Evolutionary conservation across 2,888 invertebrate genomes (phyloP), one percentile per base, ranked within the genome.

Genomic region (Erebia aethiops): DNA sequence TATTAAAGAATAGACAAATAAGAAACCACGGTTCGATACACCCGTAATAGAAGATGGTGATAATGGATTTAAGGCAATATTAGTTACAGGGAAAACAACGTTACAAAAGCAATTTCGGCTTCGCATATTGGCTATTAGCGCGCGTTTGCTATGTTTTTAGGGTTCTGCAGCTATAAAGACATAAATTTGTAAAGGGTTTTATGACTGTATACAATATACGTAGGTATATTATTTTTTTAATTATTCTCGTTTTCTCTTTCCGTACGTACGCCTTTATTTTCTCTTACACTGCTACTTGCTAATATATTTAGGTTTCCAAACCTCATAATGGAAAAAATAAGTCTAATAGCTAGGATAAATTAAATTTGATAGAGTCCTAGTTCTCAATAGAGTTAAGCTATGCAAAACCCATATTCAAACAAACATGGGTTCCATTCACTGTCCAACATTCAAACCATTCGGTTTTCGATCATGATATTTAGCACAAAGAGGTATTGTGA

Each of bases 91-190:
- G 88, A 85, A 90, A 92, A 92, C 87, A 86, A 87, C 82, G 88
- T 93, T 93, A 92, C 85, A 81, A 87, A 91, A 88, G 91, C 93
- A 92, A 92, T 93, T 93, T 92, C 82, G 91, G 90, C 86, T 83
- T 87, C 91, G 87, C 90, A 92, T 92, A 93, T 93, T 92, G 92
- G 81, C 91, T 92, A 91, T 92, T 91, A 92, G 85, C 87, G 83
- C 74, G 76, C 79, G 77, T 78, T 81, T 80, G 79, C 73, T 66
- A 75, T 71, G 74, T 74, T 72, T 74, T 76, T 75, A 71, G 73
- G 74, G 74, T 73, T 74, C 71, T 71, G 62, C 46, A 13, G 46
- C 54, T 69, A 67, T 57, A 71, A 73, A 69, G 49, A 74, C 52
- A 66, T 69, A 69, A 67, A 69, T 52, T 64, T 62, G 51, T 63